Conservation (phyloP, 2,113 vertebrate species). For the Larimichthys polyactis region DNA sequence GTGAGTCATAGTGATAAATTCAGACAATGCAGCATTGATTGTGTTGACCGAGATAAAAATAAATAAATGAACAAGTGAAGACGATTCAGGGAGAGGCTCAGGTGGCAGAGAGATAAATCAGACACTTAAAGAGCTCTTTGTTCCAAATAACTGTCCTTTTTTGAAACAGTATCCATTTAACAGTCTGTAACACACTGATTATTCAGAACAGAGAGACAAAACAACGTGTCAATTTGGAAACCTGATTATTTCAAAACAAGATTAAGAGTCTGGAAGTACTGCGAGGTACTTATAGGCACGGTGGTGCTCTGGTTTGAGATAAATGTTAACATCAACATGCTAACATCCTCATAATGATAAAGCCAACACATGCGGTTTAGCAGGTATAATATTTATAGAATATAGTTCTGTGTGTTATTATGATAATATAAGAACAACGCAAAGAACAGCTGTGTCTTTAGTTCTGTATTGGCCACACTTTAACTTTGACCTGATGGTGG, state of each 20-base stretch:
- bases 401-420: neutral
- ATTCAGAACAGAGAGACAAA: neutral
- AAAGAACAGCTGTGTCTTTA: neutral
- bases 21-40: conserved; percentile 33
- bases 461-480: too few relatives aligned
- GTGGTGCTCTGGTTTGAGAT: too few relatives aligned
- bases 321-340: too few relatives aligned
- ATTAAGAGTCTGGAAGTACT: too few relatives aligned
- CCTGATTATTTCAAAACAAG: neutral
- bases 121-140: neutral
- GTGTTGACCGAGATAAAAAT: conserved; percentile 8
- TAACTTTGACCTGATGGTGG: neutral
- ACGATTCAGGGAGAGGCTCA: neutral
- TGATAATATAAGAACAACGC: neutral
- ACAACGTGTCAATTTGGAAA: conserved; percentile 1
- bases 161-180: neutral
- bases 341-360: too few relatives aligned
- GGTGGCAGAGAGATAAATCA: conserved; percentile 2
- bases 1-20: conserved; percentile 32
- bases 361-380: too few relatives aligned
- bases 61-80: conserved; percentile 5
- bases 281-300: too few relatives aligned
- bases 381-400: too few relatives aligned
- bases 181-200: conserved; percentile 4
- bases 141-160: conserved; percentile 13